Base-by-base conservation (phyloP, 2,113 vertebrate genomes). In the Otus sunia region DNA sequence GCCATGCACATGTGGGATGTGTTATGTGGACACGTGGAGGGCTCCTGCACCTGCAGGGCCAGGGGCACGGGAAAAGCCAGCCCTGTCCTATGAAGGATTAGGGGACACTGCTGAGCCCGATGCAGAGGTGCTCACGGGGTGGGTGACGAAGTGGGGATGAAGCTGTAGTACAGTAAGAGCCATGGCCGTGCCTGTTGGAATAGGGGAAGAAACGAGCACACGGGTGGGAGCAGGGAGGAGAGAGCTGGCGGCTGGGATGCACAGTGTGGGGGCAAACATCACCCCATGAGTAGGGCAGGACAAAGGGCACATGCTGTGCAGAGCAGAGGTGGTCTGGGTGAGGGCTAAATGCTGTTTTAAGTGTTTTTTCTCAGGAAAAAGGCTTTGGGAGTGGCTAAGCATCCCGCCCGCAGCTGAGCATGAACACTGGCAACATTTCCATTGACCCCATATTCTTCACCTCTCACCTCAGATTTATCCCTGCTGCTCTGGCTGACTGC, bases 351-450 rank as follows among this genome's bases (percentile, higher is more conserved):
- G 79, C 47, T 22, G n/a, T 59, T 59, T 85, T 12, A n/a, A 60
- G 27, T 15, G 21, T 52, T 49, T 59, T 72, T 60, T 56, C 49
- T 49, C 2, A 9, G 60, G 52, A 90, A 30, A 55, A 0, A 0
- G 30, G 43, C 11, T 73, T 68, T 37, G 34, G 15, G 50, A 75
- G 50, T 2, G 26, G 43, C 36, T 41, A 6, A 45, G 25, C 49
- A 50, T 47, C 53, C 29, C 5, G 1, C 17, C 80, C 0, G 0
- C 4, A 5, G 32, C 8, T 2, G 29, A 34, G 16, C 0, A 0
- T 30, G 41, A 80, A 41, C 0, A 1, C 36, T 67, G n/a, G n/a
- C 63, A 56, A 1, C 16, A 16, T 71, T 86, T 53, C 52, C 68
- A 29, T 20, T 75, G 83, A 81, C 60, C 34, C 7, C 3, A 0